Evolutionary conservation across 1,140 invertebrate species (phyloP).

Genomic region (Bactericera cockerelli): DNA sequence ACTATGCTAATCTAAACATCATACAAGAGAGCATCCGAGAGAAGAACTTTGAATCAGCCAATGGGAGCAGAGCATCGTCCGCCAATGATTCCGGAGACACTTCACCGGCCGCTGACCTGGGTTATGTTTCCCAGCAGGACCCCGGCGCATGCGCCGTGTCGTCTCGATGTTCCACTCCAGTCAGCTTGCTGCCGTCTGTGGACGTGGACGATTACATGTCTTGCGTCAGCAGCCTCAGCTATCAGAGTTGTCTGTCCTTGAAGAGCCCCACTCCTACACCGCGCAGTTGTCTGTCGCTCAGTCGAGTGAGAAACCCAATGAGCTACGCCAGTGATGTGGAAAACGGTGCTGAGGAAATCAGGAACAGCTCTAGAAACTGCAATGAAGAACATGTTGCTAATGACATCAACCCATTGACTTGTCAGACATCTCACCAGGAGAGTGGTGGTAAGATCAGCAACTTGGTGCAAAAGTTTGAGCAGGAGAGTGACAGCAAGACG

Average conservation of each 20-base stretch:
- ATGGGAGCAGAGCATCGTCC: too few species aligned
- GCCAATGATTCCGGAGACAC: too few species aligned
- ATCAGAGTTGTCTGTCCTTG: not conserved
- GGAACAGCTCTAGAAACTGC: not conserved
- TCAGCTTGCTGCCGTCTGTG: too few species aligned
- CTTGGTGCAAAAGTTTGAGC: not conserved
- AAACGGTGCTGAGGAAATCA: not conserved
- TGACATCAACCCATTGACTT: not conserved
- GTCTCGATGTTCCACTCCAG: too few species aligned
- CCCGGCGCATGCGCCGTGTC: too few species aligned
- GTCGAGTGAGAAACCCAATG: too few species aligned
- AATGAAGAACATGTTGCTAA: not conserved
- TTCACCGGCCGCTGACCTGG: too few species aligned
- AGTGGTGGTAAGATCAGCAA: not conserved
- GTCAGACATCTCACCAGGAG: not conserved
- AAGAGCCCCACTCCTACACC: not conserved
- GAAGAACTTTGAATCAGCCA: not conserved
- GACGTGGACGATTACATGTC: not conserved
- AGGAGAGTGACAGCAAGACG: not conserved
- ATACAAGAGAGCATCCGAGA: not conserved
- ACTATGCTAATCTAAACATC: not conserved
- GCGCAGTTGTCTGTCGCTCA: not conserved
- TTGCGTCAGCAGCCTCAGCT: not conserved
- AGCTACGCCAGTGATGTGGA: not conserved
- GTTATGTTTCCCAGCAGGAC: too few species aligned